phyloP scores from a whole-genome alignment of 2,888 invertebrate genomes.

The Miltochrista miniata region DNA sequence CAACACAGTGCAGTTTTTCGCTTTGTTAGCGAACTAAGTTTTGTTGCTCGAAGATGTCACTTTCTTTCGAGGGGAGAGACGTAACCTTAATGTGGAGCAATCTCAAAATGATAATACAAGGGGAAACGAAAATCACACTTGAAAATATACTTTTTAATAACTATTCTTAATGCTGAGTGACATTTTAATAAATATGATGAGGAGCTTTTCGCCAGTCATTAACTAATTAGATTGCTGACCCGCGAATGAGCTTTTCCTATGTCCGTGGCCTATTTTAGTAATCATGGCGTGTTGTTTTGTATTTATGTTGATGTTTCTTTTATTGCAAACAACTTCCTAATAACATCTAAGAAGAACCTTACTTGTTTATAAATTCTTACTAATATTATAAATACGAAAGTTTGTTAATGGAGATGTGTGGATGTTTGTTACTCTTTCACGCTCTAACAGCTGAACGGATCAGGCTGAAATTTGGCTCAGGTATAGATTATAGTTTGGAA shows the following conservation, averaged over 20 bases:
- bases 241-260: slow-evolving; percentile 2
- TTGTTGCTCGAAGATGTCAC: no score
- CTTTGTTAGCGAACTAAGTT: no score
- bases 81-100: background rate
- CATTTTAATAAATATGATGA: slow-evolving; percentile 13
- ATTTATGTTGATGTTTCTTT: background rate
- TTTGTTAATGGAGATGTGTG: no score
- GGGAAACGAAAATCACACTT: slow-evolving; percentile 14
- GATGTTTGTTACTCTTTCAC: no score
- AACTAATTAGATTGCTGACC: slow-evolving; percentile 26
- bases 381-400: no score
- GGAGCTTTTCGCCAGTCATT: slow-evolving; percentile 21
- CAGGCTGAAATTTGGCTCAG: no score
- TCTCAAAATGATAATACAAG: background rate
- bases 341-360: background rate
- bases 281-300: background rate
- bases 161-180: slow-evolving; percentile 31
- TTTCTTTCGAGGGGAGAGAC: no score
- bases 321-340: background rate
- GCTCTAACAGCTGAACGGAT: no score
- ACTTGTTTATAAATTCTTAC: no score
- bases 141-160: slow-evolving; percentile 9
- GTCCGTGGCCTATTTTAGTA: background rate
- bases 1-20: no score
- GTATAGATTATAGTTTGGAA: no score